Percentiles rank a stretch among this genome's conserved stretches.
These are phyloP conservation scores for Diachrysia chrysitis DNA, from an alignment of 2,888 invertebrate genomes.

Conservation along the genomic window DNA sequence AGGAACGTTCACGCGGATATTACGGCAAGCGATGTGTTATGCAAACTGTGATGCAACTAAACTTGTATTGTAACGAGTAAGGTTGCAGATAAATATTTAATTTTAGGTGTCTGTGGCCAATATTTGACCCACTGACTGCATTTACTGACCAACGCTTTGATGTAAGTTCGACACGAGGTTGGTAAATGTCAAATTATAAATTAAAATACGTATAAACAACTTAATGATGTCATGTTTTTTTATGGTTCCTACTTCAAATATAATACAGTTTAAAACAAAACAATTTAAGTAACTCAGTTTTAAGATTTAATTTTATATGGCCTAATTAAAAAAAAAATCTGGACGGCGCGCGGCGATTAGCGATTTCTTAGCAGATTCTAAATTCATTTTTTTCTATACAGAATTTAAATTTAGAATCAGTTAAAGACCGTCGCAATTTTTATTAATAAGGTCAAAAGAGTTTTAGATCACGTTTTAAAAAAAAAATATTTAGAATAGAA, in stretches of 20 bases:
- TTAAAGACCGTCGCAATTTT: no score
- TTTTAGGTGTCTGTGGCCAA: conserved; percentile 70
- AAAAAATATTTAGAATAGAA: not conserved
- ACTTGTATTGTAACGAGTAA: conserved; percentile 65
- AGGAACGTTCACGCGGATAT: conserved; percentile 63
- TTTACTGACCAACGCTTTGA: conserved; percentile 58
- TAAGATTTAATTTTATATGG: no score
- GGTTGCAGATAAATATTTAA: conserved; percentile 72
- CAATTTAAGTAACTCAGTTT: not conserved
- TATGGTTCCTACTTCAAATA: not conserved
- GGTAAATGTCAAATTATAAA: conserved; percentile 48
- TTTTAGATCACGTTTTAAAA: not conserved
- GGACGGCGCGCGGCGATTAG: no score
- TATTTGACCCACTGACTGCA: conserved; percentile 79
- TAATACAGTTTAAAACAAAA: not conserved
- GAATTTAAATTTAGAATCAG: no score
- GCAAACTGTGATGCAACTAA: conserved; percentile 76
- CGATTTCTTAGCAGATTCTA: no score
- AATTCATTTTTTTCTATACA: no score
- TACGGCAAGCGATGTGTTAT: conserved; percentile 65
- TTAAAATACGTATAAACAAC: conserved; percentile 22
- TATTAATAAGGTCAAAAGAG: no score
- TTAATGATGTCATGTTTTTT: conserved; percentile 15
- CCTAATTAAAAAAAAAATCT: no score
- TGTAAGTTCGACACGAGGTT: conserved; percentile 42